These are phyloP conservation scores for Sylvilagus floridanus DNA, from an alignment of 2,797 vertebrate species.

Conservation along the genomic window DNA sequence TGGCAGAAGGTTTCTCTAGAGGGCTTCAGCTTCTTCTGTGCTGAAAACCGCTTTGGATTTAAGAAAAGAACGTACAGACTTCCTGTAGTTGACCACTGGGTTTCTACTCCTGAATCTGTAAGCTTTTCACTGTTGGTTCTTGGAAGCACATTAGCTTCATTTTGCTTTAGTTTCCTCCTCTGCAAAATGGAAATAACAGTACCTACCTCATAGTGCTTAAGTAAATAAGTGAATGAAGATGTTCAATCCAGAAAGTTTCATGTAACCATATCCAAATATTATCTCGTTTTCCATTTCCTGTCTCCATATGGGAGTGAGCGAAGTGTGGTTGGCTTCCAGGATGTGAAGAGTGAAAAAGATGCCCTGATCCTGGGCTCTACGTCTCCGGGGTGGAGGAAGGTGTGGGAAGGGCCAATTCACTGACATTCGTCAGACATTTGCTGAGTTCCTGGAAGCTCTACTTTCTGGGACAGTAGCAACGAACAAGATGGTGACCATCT, in stretches of 20 bases:
- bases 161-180: neutral
- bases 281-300: neutral
- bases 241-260: neutral
- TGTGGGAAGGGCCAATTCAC: neutral
- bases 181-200: neutral
- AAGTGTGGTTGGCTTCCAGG: neutral
- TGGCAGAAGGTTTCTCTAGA: neutral
- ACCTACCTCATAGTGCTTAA: neutral
- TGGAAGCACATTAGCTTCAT: neutral
- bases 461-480: neutral
- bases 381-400: neutral
- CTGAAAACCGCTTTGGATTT: neutral
- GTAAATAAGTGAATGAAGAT: neutral
- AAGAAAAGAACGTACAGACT: neutral
- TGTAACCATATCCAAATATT: neutral
- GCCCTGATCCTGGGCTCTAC: neutral
- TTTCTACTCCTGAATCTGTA: neutral
- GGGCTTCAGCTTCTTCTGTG: too few relatives aligned
- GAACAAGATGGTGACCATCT: neutral
- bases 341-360: neutral
- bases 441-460: neutral
- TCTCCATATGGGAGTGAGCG: neutral
- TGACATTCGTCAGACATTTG: neutral
- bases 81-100: neutral
- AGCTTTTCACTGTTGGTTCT: neutral